A percentile compares a stretch with the other conserved stretches of the same genome.
phyloP scores from a whole-genome alignment of 2,113 vertebrate genomes.

The Scophthalmus maximus region DNA sequence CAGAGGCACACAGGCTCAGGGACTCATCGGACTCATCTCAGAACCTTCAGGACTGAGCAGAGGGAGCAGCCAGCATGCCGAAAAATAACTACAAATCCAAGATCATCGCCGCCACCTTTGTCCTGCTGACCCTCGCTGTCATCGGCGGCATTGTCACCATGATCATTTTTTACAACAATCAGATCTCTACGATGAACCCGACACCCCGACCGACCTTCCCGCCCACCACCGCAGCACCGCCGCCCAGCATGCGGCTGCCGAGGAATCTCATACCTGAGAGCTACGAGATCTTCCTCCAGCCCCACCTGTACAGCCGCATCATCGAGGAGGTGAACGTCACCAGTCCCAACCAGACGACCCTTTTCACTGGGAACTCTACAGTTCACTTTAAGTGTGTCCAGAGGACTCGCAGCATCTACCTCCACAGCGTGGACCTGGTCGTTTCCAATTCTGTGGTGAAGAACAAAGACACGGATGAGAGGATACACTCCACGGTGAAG shows the following conservation, averaged over 20 bases:
- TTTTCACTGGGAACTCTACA: constrained; percentile 80
- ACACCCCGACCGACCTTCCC: accelerated
- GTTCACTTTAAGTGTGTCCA: constrained; percentile 74
- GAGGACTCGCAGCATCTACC: constrained; percentile 81
- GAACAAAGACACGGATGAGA: accelerated
- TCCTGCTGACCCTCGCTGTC: constrained; percentile 74
- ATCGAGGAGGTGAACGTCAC: constrained; percentile 48
- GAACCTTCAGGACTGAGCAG: neutral
- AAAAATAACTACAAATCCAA: constrained; percentile 84
- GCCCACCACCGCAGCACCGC: accelerated
- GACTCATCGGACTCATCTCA: constrained; percentile 28
- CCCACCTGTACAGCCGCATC: constrained; percentile 59
- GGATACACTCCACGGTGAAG: accelerated
- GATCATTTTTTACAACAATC: constrained; percentile 78
- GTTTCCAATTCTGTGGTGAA: constrained; percentile 49
- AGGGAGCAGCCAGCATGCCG: constrained; percentile 79
- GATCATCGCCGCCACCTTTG: constrained; percentile 71
- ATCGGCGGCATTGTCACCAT: constrained; percentile 85
- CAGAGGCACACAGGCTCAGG: constrained; percentile 13
- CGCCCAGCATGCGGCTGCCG: constrained; percentile 79
- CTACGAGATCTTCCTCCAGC: constrained; percentile 84
- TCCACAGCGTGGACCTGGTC: constrained; percentile 87
- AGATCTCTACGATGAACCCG: constrained; percentile 52
- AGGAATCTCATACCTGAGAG: constrained; percentile 75
- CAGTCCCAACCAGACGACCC: constrained; percentile 60